phyloP scores from a whole-genome alignment of 2,113 vertebrate genomes.

The Emberiza fucata region DNA sequence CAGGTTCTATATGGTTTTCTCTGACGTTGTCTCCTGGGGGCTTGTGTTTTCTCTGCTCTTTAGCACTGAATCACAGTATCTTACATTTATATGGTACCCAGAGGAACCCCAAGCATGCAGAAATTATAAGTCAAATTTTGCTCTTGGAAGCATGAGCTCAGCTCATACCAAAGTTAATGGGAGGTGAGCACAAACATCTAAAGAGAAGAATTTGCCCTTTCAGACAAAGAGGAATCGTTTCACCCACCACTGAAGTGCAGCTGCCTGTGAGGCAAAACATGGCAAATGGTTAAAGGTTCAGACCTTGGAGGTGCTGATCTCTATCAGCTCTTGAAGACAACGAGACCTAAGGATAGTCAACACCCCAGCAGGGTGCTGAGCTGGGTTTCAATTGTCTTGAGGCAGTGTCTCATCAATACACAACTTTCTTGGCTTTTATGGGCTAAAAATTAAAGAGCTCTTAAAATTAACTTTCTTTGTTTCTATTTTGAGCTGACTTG shows the following conservation, averaged over 20 bases:
- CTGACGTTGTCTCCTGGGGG: neutral
- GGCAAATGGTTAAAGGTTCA: slow-evolving; percentile 44
- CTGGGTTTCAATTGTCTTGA: neutral
- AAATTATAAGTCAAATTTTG: slow-evolving; percentile 51
- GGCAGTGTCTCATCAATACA: neutral
- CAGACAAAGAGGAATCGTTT: slow-evolving; percentile 28
- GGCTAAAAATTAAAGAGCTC: neutral
- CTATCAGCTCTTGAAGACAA: slow-evolving; percentile 30
- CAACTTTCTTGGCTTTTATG: neutral
- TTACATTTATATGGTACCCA: slow-evolving; percentile 57
- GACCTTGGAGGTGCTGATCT: slow-evolving; percentile 9
- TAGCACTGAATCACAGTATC: slow-evolving; percentile 42
- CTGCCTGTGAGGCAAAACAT: slow-evolving; percentile 55
- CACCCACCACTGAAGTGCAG: slow-evolving; percentile 5
- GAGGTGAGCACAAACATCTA: slow-evolving; percentile 51
- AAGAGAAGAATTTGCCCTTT: slow-evolving; percentile 46
- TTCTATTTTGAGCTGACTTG: slow-evolving; percentile 20
- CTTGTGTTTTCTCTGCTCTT: slow-evolving; percentile 43
- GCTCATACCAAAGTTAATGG: slow-evolving; percentile 55
- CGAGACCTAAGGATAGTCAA: slow-evolving; percentile 29
- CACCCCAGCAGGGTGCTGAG: neutral
- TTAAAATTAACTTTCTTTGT: slow-evolving; percentile 42
- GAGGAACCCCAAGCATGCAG: slow-evolving; percentile 34
- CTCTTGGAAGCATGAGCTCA: slow-evolving; percentile 61
- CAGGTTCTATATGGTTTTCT: slow-evolving; percentile 18